Evolutionary conservation across 1,140 invertebrate species (phyloP).

Genomic region (Littorina saxatilis): DNA sequence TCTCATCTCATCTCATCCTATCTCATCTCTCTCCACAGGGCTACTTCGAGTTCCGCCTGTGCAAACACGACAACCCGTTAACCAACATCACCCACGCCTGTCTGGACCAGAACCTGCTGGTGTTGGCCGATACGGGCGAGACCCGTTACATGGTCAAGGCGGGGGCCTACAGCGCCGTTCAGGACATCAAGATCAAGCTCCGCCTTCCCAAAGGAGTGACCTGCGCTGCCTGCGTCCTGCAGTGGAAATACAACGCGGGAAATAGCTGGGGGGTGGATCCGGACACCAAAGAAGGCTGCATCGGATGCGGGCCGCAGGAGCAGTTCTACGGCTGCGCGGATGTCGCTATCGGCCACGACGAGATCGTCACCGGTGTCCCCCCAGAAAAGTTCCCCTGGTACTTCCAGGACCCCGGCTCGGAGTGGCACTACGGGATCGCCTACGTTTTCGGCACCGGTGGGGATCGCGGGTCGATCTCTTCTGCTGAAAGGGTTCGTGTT

Average conservation of each 20-base stretch:
- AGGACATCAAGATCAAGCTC: slow-evolving; percentile 53
- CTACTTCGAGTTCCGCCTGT: slow-evolving; percentile 68
- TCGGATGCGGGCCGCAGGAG: slow-evolving; percentile 70
- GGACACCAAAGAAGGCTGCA: slow-evolving; percentile 52
- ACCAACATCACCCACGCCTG: slow-evolving; percentile 58
- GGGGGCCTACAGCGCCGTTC: slow-evolving; percentile 33
- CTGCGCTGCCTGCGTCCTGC: slow-evolving; percentile 73
- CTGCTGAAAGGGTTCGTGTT: neutral
- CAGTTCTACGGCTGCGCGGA: slow-evolving; percentile 72
- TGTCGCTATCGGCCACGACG: slow-evolving; percentile 65
- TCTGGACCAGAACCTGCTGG: slow-evolving; percentile 57
- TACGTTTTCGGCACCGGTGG: slow-evolving; percentile 22
- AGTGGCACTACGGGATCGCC: slow-evolving; percentile 52
- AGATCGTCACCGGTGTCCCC: slow-evolving; percentile 45
- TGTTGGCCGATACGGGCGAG: slow-evolving; percentile 45
- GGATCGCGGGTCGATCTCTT: slow-evolving; percentile 1
- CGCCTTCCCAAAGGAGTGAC: slow-evolving; percentile 62
- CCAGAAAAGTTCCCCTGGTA: slow-evolving; percentile 45
- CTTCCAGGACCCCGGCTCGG: slow-evolving; percentile 31
- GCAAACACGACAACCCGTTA: slow-evolving; percentile 74
- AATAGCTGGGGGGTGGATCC: slow-evolving; percentile 70
- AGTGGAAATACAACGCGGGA: slow-evolving; percentile 73
- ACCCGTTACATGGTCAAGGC: slow-evolving; percentile 49
- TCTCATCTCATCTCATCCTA: slow-evolving; percentile 77
- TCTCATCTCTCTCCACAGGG: slow-evolving; percentile 49